Base-by-base conservation (phyloP, 2,797 vertebrate genomes). In the Argya squamiceps region DNA sequence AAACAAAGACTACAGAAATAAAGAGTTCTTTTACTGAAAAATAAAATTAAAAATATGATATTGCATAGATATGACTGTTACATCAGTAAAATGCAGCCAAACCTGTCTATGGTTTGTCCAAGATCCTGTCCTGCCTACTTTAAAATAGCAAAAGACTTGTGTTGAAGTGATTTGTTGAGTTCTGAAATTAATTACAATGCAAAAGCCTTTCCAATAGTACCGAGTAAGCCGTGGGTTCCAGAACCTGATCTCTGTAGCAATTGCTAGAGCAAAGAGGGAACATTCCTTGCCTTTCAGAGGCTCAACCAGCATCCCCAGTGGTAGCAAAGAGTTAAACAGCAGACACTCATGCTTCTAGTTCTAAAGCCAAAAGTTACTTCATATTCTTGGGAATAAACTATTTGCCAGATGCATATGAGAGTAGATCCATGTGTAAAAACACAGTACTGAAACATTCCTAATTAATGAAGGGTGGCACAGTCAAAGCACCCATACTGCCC, bases 361-460 rank as follows among this genome's bases (percentile, higher is more conserved):
- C 79, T 69, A 89, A 70, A 47, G 98, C 98, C 98, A 98, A 97
- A 90, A 84, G 97, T 97, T 97, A 98, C 96, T 96, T 98, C 97
- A 98, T 77, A 39, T 97, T 97, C 96, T 96, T 87, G 67, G 96
- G 96, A 98, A 87, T 96, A 93, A 98, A 97, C 95, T 97, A 92
- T 97, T 97, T 96, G 95, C 96, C 98, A 97, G 97, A 97, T 97
- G 94, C 92, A 93, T 47, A 50, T 81, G 64, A 95, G 95, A 97
- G 97, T 94, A 95, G 94, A 95, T 92, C 86, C 95, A 92, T 94
- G 86, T 97, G 96, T 94, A 81, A 97, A 97, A 97, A 96, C 89
- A 93, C 56, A 93, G 82, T 32, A 63, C 47, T 56, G 93, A 83
- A 84, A 95, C 64, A 62, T 81, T 93, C 76, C 58, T 84, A 81